A percentile compares a stretch with the other conserved stretches of the same genome.
Evolutionary conservation across 37 sponge, comb jelly and placozoan species (phyloP).

Genomic region (Trichoplax adhaerens): DNA sequence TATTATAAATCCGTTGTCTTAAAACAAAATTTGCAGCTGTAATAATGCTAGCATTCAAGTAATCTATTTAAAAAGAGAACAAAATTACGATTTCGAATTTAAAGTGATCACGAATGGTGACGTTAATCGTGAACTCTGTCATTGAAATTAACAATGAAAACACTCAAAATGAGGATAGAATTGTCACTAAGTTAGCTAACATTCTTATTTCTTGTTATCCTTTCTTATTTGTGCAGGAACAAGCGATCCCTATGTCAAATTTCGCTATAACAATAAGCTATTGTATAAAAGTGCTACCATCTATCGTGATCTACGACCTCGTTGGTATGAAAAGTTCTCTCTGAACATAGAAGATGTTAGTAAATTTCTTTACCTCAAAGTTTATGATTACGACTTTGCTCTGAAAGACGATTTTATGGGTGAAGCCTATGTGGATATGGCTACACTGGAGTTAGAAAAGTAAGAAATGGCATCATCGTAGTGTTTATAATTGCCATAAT

Average conservation of each 20-base stretch:
- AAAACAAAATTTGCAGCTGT: too few relatives aligned
- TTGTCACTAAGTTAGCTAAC: too few relatives aligned
- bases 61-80: too few relatives aligned
- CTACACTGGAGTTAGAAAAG: conserved; percentile 3
- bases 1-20: too few relatives aligned
- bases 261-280: conserved; percentile 27
- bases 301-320: conserved; percentile 57
- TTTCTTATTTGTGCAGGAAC: conserved; percentile 27
- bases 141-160: too few relatives aligned
- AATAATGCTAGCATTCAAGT: too few relatives aligned
- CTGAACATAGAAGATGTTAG: conserved; percentile 18
- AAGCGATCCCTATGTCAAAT: conserved; percentile 80
- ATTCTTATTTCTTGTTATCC: too few relatives aligned
- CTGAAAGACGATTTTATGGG: conserved; percentile 72
- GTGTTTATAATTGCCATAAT: too few relatives aligned
- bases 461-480: conserved; percentile 1
- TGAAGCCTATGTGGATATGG: conserved; percentile 21
- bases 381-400: conserved; percentile 68
- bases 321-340: conserved; percentile 67
- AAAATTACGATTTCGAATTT: too few relatives aligned
- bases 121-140: too few relatives aligned
- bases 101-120: too few relatives aligned
- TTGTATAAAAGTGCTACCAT: conserved; percentile 21
- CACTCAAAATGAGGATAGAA: too few relatives aligned
- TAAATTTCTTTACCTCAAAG: conserved; percentile 23